phyloP scores from a whole-genome alignment of 2,888 invertebrate genomes.

The Muschampia plurimacula region DNA sequence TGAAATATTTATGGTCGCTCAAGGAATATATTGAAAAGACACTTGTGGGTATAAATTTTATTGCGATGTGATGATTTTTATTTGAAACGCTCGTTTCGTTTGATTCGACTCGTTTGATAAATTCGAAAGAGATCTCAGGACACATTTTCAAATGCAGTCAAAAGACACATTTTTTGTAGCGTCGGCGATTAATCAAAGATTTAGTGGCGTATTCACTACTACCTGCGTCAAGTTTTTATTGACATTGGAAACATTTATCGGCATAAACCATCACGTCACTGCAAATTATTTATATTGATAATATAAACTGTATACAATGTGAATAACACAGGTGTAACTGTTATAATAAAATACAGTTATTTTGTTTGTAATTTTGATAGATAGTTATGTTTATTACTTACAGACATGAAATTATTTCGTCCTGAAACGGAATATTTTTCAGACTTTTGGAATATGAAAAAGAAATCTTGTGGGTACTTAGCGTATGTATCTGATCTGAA shows the following conservation, averaged over 20 bases:
- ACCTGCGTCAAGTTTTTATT: conserved; percentile 42
- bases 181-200: conserved; percentile 38
- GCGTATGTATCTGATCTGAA: too few relatives aligned
- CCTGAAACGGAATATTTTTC: too few relatives aligned
- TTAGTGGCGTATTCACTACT: conserved; percentile 44
- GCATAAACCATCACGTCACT: conserved; percentile 23
- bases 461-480: too few relatives aligned
- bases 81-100: neutral
- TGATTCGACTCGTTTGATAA: neutral
- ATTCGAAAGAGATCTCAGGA: neutral
- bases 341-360: conserved; percentile 4
- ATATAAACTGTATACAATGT: neutral
- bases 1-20: conserved; percentile 1
- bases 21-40: neutral
- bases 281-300: conserved; percentile 18
- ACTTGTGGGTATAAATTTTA: neutral
- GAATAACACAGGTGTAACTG: conserved; percentile 12
- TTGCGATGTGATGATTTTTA: neutral
- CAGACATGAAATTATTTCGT: too few relatives aligned
- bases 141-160: conserved; percentile 11
- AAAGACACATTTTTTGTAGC: conserved; percentile 30
- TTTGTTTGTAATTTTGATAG: neutral
- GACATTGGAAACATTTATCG: conserved; percentile 32
- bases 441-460: too few relatives aligned
- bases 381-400: too few relatives aligned